Base-by-base conservation (phyloP, 2,113 vertebrate genomes). In the Panthera tigris region DNA sequence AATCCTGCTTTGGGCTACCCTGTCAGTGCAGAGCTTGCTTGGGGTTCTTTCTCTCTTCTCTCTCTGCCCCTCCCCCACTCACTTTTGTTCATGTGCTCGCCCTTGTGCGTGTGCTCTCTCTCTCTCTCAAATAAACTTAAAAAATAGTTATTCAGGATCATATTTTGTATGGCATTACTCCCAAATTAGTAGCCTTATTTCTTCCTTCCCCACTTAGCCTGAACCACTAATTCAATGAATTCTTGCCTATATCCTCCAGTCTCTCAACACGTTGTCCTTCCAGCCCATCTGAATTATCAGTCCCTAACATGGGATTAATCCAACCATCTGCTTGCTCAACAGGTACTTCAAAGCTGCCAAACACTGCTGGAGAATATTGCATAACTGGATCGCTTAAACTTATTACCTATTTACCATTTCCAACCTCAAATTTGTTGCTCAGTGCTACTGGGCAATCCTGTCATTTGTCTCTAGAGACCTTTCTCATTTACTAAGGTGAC, bases 271-370 rank as follows among this genome's bases (percentile, higher is more conserved):
- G 21, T n/a, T 73, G 23, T 94, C 74, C 50, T 95, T 84, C 27
- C 39, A 45, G 31, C 48, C 16, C 25, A 55, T 55, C 12, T 63
- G 63, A 76, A 18, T 76, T 45, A 89, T 21, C 52, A 12, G 27
- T 50, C 5, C 41, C 57, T 65, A 86, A 74, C 29, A 69, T 87
- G 18, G 86, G 88, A 95, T 84, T 95, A 65, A 90, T 94, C 21
- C 41, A 87, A 45, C 85, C 91, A 84, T 97, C 93, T 97, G 96
- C 65, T 78, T 94, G 19, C 41, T 66, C 85, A 76, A 45, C 80
- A 93, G 85, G 80, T 91, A 69, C 23, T 86, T 57, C 33, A 65
- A 69, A 57, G 33, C 48, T 93, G 91, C 93, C 85, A 91, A 90
- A 45, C 14, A 29, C 41, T 61, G 39, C 63, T 94, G 78, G 65